These are phyloP conservation scores for Cavia aperea DNA, from an alignment of 2,113 vertebrate genomes.

Conservation along the genomic window DNA sequence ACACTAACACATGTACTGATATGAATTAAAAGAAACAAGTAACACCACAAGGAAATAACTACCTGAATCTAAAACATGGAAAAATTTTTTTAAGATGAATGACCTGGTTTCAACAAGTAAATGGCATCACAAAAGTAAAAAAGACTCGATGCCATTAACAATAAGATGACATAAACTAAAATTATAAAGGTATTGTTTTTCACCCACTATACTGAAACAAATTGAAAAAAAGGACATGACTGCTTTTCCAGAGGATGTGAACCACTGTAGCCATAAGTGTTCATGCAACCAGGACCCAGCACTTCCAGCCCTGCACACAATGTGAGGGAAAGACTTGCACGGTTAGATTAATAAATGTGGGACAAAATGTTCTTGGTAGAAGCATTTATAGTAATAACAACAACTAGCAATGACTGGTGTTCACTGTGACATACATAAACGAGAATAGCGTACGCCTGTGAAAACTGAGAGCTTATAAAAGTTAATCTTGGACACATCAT, in stretches of 20 bases:
- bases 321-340: not conserved
- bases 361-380: not conserved
- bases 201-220: not conserved
- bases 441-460: not conserved
- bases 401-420: not conserved
- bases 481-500: not conserved
- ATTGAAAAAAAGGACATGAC: not conserved
- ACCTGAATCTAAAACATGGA: not conserved
- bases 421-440: too few species aligned
- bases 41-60: not conserved
- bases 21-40: not conserved
- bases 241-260: not conserved
- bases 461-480: too few species aligned
- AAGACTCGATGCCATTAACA: not conserved
- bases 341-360: not conserved
- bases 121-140: not conserved
- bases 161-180: not conserved
- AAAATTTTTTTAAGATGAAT: not conserved
- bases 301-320: too few species aligned
- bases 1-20: not conserved
- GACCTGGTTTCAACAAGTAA: not conserved
- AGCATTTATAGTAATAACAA: not conserved
- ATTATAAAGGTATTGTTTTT: not conserved
- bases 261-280: too few species aligned
- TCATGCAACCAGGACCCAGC: not conserved